These are phyloP conservation scores for Liposcelis brunnea DNA, from an alignment of 2,888 invertebrate genomes.

Conservation along the genomic window DNA sequence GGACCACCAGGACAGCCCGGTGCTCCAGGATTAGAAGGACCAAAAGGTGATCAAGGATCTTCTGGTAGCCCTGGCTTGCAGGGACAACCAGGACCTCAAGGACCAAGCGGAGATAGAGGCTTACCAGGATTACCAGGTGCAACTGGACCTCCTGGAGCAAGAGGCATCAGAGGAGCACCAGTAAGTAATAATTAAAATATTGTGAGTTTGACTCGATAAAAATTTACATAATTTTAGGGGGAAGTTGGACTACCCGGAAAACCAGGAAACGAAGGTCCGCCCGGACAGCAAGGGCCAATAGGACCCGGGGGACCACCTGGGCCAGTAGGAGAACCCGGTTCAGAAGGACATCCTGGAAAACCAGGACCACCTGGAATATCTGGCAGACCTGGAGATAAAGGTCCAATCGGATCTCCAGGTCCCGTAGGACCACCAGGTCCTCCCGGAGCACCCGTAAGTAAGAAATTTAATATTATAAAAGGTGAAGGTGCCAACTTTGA, in stretches of 20 bases:
- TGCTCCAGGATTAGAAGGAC: constrained; percentile 49
- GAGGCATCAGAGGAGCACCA: constrained; percentile 44
- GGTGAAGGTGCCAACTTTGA: constrained; percentile 3
- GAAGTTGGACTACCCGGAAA: constrained; percentile 56
- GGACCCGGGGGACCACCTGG: constrained; percentile 53
- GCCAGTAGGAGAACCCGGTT: constrained; percentile 36
- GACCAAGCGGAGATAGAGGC: constrained; percentile 42
- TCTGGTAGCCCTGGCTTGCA: constrained; percentile 46
- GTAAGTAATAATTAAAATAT: too few species aligned
- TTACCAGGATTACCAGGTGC: constrained; percentile 44
- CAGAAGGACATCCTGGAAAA: constrained; percentile 42
- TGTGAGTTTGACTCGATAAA: too few species aligned
- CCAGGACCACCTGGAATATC: constrained; percentile 51
- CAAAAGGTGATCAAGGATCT: constrained; percentile 55
- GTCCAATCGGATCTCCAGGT: constrained; percentile 47
- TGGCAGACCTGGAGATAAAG: constrained; percentile 61
- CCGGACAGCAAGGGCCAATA: constrained; percentile 44
- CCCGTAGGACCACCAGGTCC: constrained; percentile 44
- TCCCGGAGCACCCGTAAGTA: constrained; percentile 47
- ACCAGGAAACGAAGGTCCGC: constrained; percentile 52
- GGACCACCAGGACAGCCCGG: constrained; percentile 56
- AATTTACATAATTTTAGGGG: constrained; percentile 30
- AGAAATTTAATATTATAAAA: too few species aligned
- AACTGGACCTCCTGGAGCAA: constrained; percentile 42
- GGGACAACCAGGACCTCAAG: constrained; percentile 52